Conservation (phyloP, 2,888 invertebrate species). For the Xanthia togata region DNA sequence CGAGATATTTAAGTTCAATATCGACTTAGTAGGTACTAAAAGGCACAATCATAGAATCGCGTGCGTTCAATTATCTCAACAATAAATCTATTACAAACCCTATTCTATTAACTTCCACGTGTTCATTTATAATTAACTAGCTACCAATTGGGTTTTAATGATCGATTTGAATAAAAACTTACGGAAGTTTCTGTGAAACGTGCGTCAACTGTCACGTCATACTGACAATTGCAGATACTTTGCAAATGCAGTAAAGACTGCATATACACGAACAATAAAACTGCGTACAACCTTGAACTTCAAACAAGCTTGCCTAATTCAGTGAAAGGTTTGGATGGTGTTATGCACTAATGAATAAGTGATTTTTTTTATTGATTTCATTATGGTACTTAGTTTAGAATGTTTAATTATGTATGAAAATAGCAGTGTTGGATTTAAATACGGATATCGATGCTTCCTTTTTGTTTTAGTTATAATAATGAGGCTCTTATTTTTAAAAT, state of each 20-base stretch:
- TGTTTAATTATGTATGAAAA: not conserved
- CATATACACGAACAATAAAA: slow-evolving; percentile 22
- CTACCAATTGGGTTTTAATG: slow-evolving; percentile 36
- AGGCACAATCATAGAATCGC: not conserved
- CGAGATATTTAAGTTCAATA: not conserved
- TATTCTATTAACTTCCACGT: slow-evolving; percentile 31
- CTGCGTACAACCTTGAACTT: slow-evolving; percentile 60
- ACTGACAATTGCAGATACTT: slow-evolving; percentile 1
- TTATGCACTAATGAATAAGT: slow-evolving; percentile 13
- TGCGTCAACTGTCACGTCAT: slow-evolving; percentile 31
- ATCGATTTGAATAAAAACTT: slow-evolving; percentile 40
- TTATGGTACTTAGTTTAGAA: not conserved
- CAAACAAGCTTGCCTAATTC: slow-evolving; percentile 31
- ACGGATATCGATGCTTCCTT: not conserved
- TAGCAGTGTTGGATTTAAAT: not conserved
- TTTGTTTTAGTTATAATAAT: not conserved
- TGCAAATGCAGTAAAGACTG: slow-evolving; percentile 17
- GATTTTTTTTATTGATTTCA: not conserved
- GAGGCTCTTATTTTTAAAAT: not conserved
- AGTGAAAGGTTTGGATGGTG: slow-evolving; percentile 61
- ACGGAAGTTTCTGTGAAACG: slow-evolving; percentile 41
- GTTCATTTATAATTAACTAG: slow-evolving; percentile 48
- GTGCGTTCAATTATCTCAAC: slow-evolving; percentile 3
- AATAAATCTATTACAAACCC: slow-evolving; percentile 19
- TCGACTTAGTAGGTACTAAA: not conserved